These are phyloP conservation scores for Psittacula derbiana DNA, from an alignment of 2,797 vertebrate species.

Conservation along the genomic window DNA sequence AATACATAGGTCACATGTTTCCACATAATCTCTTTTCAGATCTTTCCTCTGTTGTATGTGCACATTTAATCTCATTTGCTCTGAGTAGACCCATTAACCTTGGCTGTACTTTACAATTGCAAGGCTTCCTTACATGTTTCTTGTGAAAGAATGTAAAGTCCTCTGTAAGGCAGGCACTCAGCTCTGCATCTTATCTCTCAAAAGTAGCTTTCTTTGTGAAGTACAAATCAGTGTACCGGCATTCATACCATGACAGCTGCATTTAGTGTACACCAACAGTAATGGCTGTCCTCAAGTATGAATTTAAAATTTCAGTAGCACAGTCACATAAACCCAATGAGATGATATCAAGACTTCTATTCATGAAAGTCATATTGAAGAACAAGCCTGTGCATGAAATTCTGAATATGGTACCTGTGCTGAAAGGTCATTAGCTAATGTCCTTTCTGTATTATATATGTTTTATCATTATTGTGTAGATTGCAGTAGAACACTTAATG, in stretches of 20 bases:
- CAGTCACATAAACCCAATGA: not conserved
- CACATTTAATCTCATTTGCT: not conserved
- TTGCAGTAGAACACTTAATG: not conserved
- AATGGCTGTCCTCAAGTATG: not conserved
- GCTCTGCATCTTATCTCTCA: not conserved
- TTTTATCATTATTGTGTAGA: not conserved
- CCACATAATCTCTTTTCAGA: not conserved
- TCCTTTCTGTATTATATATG: not conserved
- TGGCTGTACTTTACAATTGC: not conserved
- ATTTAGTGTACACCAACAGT: not conserved
- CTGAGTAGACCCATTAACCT: not conserved
- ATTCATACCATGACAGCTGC: not conserved
- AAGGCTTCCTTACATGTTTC: not conserved
- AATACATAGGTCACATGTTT: not conserved
- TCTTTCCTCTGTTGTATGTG: not conserved
- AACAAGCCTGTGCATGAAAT: not conserved
- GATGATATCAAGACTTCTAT: not conserved
- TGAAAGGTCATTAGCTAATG: not conserved
- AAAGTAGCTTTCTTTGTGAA: not conserved
- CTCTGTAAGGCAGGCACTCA: not conserved
- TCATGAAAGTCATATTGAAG: not conserved
- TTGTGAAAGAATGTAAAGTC: not conserved
- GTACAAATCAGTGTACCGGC: not conserved
- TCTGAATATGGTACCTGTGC: not conserved
- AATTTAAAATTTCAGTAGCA: not conserved